Conservation (phyloP, 2,797 vertebrate genomes). For the Remorina albescens region DNA sequence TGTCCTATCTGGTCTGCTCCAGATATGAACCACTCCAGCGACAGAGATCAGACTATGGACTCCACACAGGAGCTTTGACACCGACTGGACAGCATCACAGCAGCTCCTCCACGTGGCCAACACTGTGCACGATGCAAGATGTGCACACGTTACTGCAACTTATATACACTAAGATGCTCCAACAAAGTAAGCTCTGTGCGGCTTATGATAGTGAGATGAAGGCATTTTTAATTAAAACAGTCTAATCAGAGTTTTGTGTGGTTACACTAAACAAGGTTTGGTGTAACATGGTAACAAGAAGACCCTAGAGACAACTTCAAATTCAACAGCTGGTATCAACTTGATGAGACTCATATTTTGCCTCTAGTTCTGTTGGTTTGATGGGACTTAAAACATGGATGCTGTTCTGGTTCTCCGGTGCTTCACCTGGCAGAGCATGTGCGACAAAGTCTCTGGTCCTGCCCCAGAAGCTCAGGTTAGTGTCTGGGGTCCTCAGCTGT, state of each 20-base stretch:
- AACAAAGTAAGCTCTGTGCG: neutral
- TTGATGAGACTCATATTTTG: slow-evolving; percentile 21
- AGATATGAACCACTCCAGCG: neutral
- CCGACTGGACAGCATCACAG: slow-evolving; percentile 21
- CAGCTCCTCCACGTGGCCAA: slow-evolving; percentile 69
- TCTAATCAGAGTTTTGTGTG: neutral
- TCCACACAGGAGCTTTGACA: neutral
- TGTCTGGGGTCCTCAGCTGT: no score
- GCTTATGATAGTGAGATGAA: neutral
- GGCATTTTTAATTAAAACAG: slow-evolving; percentile 11
- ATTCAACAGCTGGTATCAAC: slow-evolving; percentile 18
- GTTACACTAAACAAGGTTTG: slow-evolving; percentile 3
- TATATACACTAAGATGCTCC: neutral
- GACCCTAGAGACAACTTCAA: slow-evolving; percentile 1
- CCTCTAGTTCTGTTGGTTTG: slow-evolving; percentile 13
- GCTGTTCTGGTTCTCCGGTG: neutral
- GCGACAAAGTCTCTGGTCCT: no score
- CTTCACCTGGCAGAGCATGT: no score
- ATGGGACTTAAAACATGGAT: slow-evolving; percentile 35
- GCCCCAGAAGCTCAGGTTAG: no score
- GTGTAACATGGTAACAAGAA: neutral
- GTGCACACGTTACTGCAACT: neutral
- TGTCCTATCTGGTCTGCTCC: slow-evolving; percentile 13
- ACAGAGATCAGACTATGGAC: slow-evolving; percentile 1
- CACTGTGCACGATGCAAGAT: slow-evolving; percentile 11